Conservation (phyloP, 2,113 vertebrate species). For the Taurulus bubalis region DNA sequence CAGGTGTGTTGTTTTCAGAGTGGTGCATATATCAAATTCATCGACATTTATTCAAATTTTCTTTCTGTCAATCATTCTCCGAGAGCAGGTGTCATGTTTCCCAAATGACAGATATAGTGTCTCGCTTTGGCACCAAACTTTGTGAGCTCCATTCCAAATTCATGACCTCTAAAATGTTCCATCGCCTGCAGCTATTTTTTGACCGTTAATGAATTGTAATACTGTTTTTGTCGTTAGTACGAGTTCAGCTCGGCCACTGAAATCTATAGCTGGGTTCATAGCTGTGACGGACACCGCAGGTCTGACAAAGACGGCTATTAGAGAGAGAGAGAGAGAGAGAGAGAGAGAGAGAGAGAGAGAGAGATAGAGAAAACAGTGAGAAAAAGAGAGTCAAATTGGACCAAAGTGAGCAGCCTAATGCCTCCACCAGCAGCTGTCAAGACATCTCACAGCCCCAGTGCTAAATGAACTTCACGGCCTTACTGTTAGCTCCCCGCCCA, state of each 20-base stretch:
- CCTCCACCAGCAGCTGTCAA: slow-evolving; percentile 68
- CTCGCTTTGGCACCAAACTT: slow-evolving; percentile 42
- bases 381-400: slow-evolving; percentile 57
- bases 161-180: slow-evolving; percentile 32
- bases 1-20: slow-evolving; percentile 27
- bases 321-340: slow-evolving; percentile 18
- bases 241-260: slow-evolving; percentile 17
- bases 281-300: slow-evolving; percentile 33
- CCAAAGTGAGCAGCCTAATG: slow-evolving; percentile 64
- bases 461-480: slow-evolving; percentile 68
- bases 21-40: slow-evolving; percentile 39
- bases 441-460: slow-evolving; percentile 45
- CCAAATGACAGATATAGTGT: slow-evolving; percentile 9
- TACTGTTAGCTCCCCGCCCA: slow-evolving; percentile 56
- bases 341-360: slow-evolving; percentile 25
- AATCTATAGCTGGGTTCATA: background rate
- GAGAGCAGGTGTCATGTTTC: slow-evolving; percentile 38
- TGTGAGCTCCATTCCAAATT: slow-evolving; percentile 28
- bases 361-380: slow-evolving; percentile 4
- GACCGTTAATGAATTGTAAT: slow-evolving; percentile 46
- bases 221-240: slow-evolving; percentile 37
- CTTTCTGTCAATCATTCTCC: slow-evolving; percentile 43
- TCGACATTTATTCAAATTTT: slow-evolving; percentile 27
- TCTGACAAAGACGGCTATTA: slow-evolving; percentile 55
- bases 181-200: slow-evolving; percentile 29